Conservation (phyloP, 2,888 invertebrate genomes). For the Acleris holmiana region DNA sequence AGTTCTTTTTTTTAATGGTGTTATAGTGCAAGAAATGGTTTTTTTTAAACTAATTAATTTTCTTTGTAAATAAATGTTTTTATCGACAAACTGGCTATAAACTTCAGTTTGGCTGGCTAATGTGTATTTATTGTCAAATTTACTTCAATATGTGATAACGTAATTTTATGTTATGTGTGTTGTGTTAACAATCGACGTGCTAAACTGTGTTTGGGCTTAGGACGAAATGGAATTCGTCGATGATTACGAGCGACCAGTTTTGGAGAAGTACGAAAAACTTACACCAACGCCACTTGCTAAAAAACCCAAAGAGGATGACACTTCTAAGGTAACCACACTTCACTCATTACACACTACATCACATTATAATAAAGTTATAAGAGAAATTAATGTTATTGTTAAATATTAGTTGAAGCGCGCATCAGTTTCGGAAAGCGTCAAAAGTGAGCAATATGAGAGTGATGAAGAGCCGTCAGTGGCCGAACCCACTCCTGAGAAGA, state of each 20-base stretch:
- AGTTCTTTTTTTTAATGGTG: background rate
- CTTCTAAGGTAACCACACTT: constrained; percentile 72
- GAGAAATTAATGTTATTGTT: constrained; percentile 19
- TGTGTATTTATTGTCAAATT: constrained; percentile 17
- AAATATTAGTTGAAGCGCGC: constrained; percentile 70
- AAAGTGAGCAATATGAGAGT: constrained; percentile 73
- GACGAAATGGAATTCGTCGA: constrained; percentile 83
- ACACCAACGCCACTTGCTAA: constrained; percentile 81
- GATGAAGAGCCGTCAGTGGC: constrained; percentile 73
- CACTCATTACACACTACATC: constrained; percentile 49
- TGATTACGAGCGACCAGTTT: constrained; percentile 90
- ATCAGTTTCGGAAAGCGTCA: constrained; percentile 73
- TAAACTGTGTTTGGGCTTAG: constrained; percentile 74
- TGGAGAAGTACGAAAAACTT: constrained; percentile 88
- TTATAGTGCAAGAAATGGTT: background rate
- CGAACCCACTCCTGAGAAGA: constrained; percentile 67
- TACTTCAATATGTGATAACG: constrained; percentile 53
- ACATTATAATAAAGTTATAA: constrained; percentile 45
- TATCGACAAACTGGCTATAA: constrained; percentile 8
- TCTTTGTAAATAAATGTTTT: too few species aligned
- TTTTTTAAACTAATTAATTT: too few species aligned
- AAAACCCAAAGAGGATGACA: constrained; percentile 77
- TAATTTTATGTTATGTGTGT: constrained; percentile 51
- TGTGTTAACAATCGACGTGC: constrained; percentile 67
- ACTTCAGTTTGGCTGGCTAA: constrained; percentile 9